Conservation (phyloP, 2,797 vertebrate species). For the Alcedo atthis region DNA sequence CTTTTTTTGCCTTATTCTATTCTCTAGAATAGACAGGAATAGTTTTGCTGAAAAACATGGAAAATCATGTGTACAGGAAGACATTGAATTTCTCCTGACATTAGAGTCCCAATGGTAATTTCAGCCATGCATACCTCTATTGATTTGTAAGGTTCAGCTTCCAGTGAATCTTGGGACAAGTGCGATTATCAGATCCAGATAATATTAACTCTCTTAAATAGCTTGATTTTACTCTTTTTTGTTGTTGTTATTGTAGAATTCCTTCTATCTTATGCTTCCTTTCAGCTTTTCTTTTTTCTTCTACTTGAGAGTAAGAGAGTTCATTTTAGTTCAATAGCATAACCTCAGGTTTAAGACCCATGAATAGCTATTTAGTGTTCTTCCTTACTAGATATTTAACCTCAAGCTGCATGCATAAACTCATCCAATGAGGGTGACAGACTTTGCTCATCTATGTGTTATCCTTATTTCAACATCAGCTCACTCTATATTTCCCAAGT, state of each 20-base stretch:
- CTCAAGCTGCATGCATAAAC: background rate
- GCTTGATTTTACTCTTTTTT: background rate
- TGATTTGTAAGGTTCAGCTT: background rate
- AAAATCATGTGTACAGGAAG: background rate
- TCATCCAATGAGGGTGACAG: background rate
- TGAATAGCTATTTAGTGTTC: background rate
- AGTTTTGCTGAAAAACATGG: background rate
- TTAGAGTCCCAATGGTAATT: background rate
- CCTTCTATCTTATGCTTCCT: background rate
- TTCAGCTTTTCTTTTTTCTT: background rate
- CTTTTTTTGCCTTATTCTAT: background rate
- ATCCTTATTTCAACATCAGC: constrained; percentile 45
- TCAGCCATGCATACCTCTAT: background rate
- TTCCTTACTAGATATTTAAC: background rate
- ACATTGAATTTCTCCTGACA: background rate
- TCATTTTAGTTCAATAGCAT: background rate
- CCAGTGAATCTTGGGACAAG: background rate
- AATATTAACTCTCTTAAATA: background rate
- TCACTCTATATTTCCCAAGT: background rate
- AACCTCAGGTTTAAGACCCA: background rate
- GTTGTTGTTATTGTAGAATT: background rate
- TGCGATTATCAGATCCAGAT: background rate
- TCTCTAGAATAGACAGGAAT: background rate
- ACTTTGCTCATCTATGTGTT: constrained; percentile 27
- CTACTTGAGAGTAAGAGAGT: background rate